Evolutionary conservation across 1,140 invertebrate genomes (phyloP).

Genomic region (Nebria ingens): DNA sequence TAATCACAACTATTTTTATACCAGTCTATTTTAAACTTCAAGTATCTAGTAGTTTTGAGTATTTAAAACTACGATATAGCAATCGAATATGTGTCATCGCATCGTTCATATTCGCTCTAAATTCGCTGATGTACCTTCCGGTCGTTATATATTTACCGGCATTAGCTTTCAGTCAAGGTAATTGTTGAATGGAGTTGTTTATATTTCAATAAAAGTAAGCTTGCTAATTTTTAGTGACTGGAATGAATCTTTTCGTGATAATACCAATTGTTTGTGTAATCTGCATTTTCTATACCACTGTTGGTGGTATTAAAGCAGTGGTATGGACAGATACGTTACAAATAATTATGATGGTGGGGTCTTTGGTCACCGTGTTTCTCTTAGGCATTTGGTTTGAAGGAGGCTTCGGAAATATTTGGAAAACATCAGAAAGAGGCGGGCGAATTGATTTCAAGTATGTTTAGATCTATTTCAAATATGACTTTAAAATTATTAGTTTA

Average conservation of each 20-base stretch:
- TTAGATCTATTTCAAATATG: not conserved
- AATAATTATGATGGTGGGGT: constrained; percentile 56
- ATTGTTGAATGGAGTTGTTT: constrained; percentile 15
- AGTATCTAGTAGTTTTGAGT: constrained; percentile 37
- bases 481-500: not conserved
- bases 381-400: constrained; percentile 51
- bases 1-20: constrained; percentile 36
- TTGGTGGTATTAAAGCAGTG: constrained; percentile 71
- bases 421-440: constrained; percentile 35
- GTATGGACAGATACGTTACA: constrained; percentile 75
- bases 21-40: constrained; percentile 28
- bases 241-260: not conserved
- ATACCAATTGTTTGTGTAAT: constrained; percentile 51
- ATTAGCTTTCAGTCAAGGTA: constrained; percentile 32
- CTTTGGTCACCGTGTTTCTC: constrained; percentile 50
- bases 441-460: constrained; percentile 45
- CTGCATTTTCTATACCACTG: constrained; percentile 65
- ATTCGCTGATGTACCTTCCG: constrained; percentile 24
- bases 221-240: constrained; percentile 34
- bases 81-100: constrained; percentile 44
- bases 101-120: constrained; percentile 45
- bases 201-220: constrained; percentile 52
- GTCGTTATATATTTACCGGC: constrained; percentile 34
- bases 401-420: constrained; percentile 33
- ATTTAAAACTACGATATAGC: constrained; percentile 54